phyloP scores from a whole-genome alignment of 2,113 vertebrate species.

The Thalassoma bifasciatum region DNA sequence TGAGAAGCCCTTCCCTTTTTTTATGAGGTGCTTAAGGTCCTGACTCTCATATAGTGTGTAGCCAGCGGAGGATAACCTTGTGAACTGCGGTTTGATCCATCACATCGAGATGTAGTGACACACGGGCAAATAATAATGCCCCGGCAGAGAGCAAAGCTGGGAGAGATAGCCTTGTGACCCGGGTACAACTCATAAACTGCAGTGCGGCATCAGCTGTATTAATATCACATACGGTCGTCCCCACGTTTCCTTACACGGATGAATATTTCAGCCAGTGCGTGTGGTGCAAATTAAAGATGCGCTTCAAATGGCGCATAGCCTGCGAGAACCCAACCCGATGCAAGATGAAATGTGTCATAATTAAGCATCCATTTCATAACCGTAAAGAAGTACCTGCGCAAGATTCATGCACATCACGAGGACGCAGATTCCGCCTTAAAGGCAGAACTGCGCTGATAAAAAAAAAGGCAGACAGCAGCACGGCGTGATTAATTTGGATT shows the following conservation, averaged over 20 bases:
- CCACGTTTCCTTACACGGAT: conserved; percentile 61
- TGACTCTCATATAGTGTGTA: conserved; percentile 36
- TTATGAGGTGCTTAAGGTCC: conserved; percentile 44
- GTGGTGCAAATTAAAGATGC: conserved; percentile 51
- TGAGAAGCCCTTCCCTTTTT: conserved; percentile 23
- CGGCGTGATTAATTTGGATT: neutral
- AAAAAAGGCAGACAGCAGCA: neutral
- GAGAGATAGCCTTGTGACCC: conserved; percentile 70
- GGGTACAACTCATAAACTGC: conserved; percentile 80
- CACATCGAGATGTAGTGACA: conserved; percentile 57
- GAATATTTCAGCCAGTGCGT: conserved; percentile 65
- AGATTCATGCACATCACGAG: neutral
- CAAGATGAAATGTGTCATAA: conserved; percentile 30
- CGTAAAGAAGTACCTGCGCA: conserved; percentile 3
- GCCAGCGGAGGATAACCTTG: conserved; percentile 57
- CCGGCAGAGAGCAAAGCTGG: conserved; percentile 35
- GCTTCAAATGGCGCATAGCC: conserved; percentile 58
- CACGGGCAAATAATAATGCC: conserved; percentile 59
- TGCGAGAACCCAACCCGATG: conserved; percentile 41
- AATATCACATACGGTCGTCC: conserved; percentile 72
- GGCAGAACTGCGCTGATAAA: neutral
- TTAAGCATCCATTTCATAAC: conserved; percentile 34
- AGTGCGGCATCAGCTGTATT: conserved; percentile 82
- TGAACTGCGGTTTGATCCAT: conserved; percentile 61
- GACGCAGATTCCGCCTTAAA: neutral